These are phyloP conservation scores for Apus apus DNA, from an alignment of 2,113 vertebrate genomes.

Conservation along the genomic window DNA sequence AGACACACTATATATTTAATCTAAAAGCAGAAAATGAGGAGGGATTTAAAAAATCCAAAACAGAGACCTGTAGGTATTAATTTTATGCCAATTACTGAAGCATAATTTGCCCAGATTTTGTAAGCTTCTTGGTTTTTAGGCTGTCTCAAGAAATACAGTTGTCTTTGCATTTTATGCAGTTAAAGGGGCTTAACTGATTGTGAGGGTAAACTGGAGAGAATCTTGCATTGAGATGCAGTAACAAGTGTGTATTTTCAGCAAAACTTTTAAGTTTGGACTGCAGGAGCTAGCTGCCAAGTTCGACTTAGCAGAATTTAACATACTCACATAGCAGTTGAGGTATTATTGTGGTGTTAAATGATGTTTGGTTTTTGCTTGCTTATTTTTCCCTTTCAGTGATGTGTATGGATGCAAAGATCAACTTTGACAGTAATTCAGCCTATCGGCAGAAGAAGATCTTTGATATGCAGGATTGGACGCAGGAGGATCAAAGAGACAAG, in stretches of 20 bases:
- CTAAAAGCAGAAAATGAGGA: not conserved
- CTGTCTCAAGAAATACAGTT: not conserved
- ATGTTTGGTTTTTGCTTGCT: not conserved
- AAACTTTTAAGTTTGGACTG: not conserved
- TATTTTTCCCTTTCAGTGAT: constrained; percentile 80
- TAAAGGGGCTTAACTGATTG: not conserved
- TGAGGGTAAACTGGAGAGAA: not conserved
- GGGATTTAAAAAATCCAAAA: not conserved
- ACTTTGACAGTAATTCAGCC: constrained; percentile 94
- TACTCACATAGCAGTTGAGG: not conserved
- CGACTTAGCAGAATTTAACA: not conserved
- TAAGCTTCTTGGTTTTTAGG: not conserved
- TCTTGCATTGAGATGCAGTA: not conserved
- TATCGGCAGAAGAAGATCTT: constrained; percentile 96
- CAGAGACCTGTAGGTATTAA: not conserved
- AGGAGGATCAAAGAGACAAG: constrained; percentile 91
- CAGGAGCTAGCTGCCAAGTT: not conserved
- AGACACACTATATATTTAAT: not conserved
- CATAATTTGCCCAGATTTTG: not conserved
- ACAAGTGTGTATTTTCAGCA: not conserved
- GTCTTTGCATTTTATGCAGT: not conserved
- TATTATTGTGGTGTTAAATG: not conserved
- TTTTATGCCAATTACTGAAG: not conserved
- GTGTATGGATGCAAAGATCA: constrained; percentile 99
- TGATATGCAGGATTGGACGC: constrained; percentile 92